These are phyloP conservation scores for Lydus trimaculatus DNA, from an alignment of 2,888 invertebrate genomes.

Conservation along the genomic window DNA sequence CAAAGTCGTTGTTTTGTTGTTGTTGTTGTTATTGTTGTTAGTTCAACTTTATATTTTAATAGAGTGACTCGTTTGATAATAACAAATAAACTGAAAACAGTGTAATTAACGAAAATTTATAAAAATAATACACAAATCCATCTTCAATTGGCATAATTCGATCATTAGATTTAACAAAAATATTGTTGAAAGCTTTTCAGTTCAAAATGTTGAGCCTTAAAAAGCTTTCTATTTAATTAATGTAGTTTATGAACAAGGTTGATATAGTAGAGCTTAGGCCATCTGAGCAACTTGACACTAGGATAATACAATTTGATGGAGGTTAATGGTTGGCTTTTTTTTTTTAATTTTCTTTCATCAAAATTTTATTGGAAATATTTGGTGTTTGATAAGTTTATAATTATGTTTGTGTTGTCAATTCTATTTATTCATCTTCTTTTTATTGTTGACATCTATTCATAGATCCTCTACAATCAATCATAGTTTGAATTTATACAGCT, in stretches of 20 bases:
- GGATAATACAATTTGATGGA: too few relatives aligned
- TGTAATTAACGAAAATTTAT: too few relatives aligned
- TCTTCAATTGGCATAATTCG: not conserved
- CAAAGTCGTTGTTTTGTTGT: not conserved
- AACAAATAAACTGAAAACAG: not conserved
- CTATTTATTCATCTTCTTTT: too few relatives aligned
- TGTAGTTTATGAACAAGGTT: not conserved
- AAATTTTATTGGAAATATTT: too few relatives aligned
- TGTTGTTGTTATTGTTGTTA: too few relatives aligned
- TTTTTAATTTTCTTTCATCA: too few relatives aligned
- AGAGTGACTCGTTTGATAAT: not conserved
- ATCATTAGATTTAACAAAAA: conserved; percentile 1
- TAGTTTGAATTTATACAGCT: too few relatives aligned
- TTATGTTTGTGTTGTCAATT: too few relatives aligned
- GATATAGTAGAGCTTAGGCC: not conserved
- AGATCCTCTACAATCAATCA: too few relatives aligned
- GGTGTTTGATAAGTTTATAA: too few relatives aligned
- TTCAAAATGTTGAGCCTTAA: not conserved
- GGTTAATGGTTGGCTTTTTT: too few relatives aligned
- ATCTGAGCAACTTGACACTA: not conserved
- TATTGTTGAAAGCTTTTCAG: not conserved
- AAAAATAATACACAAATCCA: not conserved
- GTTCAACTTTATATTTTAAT: not conserved
- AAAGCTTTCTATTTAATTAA: not conserved
- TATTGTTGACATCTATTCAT: too few relatives aligned